Evolutionary conservation across 2,888 invertebrate species (phyloP).

Genomic region (Eilema depressum): DNA sequence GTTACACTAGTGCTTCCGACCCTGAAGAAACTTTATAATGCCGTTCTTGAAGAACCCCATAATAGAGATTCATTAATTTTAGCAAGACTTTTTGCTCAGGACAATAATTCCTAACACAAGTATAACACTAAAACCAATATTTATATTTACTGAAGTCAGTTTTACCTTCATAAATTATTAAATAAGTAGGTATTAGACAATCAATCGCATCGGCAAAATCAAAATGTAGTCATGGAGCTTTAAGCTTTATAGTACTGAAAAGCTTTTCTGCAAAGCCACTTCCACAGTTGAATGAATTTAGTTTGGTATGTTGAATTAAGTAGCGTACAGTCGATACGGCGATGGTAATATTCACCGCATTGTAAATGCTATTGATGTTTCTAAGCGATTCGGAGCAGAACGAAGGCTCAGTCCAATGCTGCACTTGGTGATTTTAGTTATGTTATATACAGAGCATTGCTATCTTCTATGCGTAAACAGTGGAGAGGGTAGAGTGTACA

Average conservation of each 20-base stretch:
- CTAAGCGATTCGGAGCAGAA: neutral
- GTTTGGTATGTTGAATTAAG: neutral
- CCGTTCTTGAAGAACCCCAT: too few relatives aligned
- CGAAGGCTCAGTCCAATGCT: neutral
- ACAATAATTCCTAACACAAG: too few relatives aligned
- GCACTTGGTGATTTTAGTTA: neutral
- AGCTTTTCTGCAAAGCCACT: neutral
- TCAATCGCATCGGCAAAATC: neutral
- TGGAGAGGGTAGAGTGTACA: conserved; percentile 26
- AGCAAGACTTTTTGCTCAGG: too few relatives aligned
- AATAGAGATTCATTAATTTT: too few relatives aligned
- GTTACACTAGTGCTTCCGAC: too few relatives aligned
- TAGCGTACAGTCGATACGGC: neutral
- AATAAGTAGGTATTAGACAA: neutral
- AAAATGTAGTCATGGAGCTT: neutral
- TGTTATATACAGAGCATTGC: neutral
- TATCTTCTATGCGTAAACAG: neutral
- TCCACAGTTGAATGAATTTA: neutral
- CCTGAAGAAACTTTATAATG: too few relatives aligned
- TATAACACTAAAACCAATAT: neutral
- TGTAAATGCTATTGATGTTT: neutral
- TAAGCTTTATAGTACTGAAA: neutral
- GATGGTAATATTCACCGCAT: neutral
- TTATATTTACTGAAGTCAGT: neutral
- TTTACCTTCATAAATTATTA: neutral